Conservation (phyloP, 1,140 invertebrate genomes). For the Pararge aegeria region DNA sequence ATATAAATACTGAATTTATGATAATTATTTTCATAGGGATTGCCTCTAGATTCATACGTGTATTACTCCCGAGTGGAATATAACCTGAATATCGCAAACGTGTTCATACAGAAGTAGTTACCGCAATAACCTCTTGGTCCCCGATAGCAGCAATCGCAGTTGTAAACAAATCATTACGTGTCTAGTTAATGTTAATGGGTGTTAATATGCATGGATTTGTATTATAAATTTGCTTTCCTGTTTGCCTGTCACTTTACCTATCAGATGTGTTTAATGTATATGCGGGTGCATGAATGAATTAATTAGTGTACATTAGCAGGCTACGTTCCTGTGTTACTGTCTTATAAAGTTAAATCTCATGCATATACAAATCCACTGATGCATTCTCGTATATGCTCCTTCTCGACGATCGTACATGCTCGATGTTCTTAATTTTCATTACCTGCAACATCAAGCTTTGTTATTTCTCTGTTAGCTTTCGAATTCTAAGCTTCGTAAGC, state of each 20-base stretch:
- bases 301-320: slow-evolving; percentile 3
- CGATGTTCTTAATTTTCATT: no score
- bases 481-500: no score
- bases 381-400: background rate
- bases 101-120: background rate
- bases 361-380: no score
- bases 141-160: slow-evolving; percentile 1
- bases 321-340: background rate
- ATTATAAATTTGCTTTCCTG: slow-evolving; percentile 25
- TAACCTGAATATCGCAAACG: background rate
- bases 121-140: background rate
- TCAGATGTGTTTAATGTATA: slow-evolving; percentile 6
- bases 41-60: no score
- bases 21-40: no score
- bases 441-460: no score
- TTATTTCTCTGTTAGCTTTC: no score
- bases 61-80: no score
- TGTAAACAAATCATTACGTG: slow-evolving; percentile 29
- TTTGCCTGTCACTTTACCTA: slow-evolving; percentile 21
- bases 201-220: slow-evolving; percentile 20
- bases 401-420: background rate
- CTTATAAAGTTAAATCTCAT: background rate
- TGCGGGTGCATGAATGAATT: slow-evolving; percentile 1
- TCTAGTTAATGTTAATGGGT: slow-evolving; percentile 26
- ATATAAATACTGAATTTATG: no score